Conservation (phyloP, 2,888 invertebrate species). For the Nineta flava region DNA sequence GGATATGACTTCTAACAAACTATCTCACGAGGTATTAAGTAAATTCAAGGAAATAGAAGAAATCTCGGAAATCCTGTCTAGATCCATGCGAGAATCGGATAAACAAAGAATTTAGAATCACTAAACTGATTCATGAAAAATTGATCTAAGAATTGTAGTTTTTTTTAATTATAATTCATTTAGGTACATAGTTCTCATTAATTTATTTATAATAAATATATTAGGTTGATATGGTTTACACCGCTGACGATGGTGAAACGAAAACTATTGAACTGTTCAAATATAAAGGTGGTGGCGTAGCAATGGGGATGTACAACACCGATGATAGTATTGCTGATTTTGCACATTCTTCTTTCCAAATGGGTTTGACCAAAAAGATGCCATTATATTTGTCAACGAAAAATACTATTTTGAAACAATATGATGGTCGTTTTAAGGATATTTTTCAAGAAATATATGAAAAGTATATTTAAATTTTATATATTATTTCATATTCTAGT, state of each 20-base stretch:
- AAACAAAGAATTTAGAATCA: too few relatives aligned
- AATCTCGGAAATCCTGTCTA: too few relatives aligned
- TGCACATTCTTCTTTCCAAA: conserved; percentile 79
- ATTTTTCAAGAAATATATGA: conserved; percentile 81
- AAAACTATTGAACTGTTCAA: conserved; percentile 45
- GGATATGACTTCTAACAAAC: too few relatives aligned
- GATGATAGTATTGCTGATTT: conserved; percentile 72
- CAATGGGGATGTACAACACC: conserved; percentile 82
- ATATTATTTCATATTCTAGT: neutral
- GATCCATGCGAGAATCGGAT: too few relatives aligned
- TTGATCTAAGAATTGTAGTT: too few relatives aligned
- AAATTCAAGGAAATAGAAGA: too few relatives aligned
- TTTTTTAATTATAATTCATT: too few relatives aligned
- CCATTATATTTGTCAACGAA: conserved; percentile 84
- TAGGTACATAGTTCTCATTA: too few relatives aligned
- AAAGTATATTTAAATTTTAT: conserved; percentile 32
- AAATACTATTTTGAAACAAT: conserved; percentile 77
- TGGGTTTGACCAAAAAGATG: conserved; percentile 70
- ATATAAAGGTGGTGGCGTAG: conserved; percentile 59
- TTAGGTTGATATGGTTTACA: conserved; percentile 58
- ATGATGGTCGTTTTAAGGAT: conserved; percentile 84
- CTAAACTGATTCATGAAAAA: too few relatives aligned
- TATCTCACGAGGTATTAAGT: too few relatives aligned
- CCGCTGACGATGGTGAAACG: conserved; percentile 41
- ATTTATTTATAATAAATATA: neutral